phyloP scores from a whole-genome alignment of 37 sponge, comb jelly and placozoan species.

The Bolinopsis microptera region DNA sequence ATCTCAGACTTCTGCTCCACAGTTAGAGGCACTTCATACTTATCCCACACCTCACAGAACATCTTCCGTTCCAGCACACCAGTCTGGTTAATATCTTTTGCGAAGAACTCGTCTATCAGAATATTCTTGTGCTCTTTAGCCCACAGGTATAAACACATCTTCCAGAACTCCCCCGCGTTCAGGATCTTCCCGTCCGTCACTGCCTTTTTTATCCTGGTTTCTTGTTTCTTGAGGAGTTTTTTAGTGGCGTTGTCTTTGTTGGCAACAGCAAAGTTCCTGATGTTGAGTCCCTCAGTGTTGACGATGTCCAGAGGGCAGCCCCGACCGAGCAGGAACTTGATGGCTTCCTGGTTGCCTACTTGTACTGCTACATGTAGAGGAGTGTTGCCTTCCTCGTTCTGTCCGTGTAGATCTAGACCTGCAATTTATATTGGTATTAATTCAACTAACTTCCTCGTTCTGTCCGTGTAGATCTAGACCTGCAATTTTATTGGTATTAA shows the following conservation, averaged over 20 bases:
- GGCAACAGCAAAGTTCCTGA: slow-evolving; percentile 24
- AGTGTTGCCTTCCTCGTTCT: slow-evolving; percentile 42
- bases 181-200: slow-evolving; percentile 21
- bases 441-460: too few species aligned
- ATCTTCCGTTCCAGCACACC: slow-evolving; percentile 16
- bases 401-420: background rate
- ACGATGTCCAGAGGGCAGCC: slow-evolving; percentile 26
- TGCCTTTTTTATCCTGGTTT: background rate
- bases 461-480: too few species aligned
- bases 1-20: background rate
- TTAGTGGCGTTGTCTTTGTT: slow-evolving; percentile 47
- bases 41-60: slow-evolving; percentile 4
- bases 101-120: slow-evolving; percentile 48
- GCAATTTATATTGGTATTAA: too few species aligned
- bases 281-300: slow-evolving; percentile 33
- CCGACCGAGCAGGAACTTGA: slow-evolving; percentile 47
- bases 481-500: too few species aligned
- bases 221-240: slow-evolving; percentile 55
- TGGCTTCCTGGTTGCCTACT: slow-evolving; percentile 2
- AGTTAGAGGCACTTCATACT: slow-evolving; percentile 42
- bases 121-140: slow-evolving; percentile 55
- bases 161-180: background rate
- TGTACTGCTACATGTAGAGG: slow-evolving; percentile 36
- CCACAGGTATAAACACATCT: slow-evolving; percentile 36
- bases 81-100: slow-evolving; percentile 58